Percentiles rank a stretch among this genome's conserved stretches.
These are phyloP conservation scores for Arion vulgaris DNA, from an alignment of 1,140 invertebrate species.

Conservation along the genomic window DNA sequence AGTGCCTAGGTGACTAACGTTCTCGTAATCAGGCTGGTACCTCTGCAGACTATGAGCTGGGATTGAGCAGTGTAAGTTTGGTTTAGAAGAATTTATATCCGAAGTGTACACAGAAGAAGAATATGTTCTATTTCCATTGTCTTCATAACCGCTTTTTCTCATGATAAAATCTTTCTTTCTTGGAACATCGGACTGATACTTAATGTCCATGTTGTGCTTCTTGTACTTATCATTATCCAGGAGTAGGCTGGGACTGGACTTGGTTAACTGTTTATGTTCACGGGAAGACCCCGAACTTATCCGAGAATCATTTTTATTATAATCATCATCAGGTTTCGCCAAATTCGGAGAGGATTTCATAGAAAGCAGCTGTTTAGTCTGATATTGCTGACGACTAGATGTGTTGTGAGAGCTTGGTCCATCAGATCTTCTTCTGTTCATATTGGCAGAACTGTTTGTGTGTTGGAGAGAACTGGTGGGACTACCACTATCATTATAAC, in stretches of 20 bases:
- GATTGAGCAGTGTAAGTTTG: slow-evolving; percentile 43
- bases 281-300: background rate
- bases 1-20: slow-evolving; percentile 37
- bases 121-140: slow-evolving; percentile 37
- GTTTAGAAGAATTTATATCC: slow-evolving; percentile 37
- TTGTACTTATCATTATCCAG: slow-evolving; percentile 37
- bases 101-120: slow-evolving; percentile 47
- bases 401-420: background rate
- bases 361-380: slow-evolving; percentile 46
- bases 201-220: background rate
- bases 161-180: background rate
- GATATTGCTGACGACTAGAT: slow-evolving; percentile 15
- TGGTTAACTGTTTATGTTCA: background rate
- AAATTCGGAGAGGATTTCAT: slow-evolving; percentile 59
- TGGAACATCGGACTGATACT: background rate
- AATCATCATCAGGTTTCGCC: slow-evolving; percentile 34
- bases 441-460: background rate
- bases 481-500: background rate
- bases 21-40: slow-evolving; percentile 51
- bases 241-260: slow-evolving; percentile 55
- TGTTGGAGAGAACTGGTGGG: background rate
- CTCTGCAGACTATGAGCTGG: slow-evolving; percentile 50
- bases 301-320: background rate
- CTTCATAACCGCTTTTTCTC: slow-evolving; percentile 22
- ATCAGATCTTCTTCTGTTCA: slow-evolving; percentile 30